A percentile compares a stretch with the other conserved stretches of the same genome.
phyloP scores from a whole-genome alignment of 2,888 invertebrate genomes.

The Pherbina coryleti region DNA sequence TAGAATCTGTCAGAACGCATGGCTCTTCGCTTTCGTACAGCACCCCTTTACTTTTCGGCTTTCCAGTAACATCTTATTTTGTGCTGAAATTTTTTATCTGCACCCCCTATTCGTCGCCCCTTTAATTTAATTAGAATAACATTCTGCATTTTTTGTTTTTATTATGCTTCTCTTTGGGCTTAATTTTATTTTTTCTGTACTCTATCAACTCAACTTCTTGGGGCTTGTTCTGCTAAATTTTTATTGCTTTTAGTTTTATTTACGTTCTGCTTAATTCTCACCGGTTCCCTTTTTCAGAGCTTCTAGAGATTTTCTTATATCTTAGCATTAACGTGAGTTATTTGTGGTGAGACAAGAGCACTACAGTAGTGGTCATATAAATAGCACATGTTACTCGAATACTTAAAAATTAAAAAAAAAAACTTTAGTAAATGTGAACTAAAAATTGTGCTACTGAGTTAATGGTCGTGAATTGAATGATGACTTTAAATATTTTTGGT shows the following conservation, averaged over 20 bases:
- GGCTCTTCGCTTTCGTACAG: not conserved
- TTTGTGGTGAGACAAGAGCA: no score
- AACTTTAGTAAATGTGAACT: no score
- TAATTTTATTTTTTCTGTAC: slow-evolving; percentile 3
- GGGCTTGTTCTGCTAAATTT: not conserved
- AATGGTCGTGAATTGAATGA: no score
- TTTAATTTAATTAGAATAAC: slow-evolving; percentile 15
- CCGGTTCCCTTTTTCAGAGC: not conserved
- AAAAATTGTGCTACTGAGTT: no score
- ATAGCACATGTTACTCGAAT: no score
- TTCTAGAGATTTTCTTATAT: no score
- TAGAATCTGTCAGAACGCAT: not conserved
- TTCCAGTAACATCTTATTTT: not conserved
- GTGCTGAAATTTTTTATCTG: not conserved
- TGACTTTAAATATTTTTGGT: no score
- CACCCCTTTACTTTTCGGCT: not conserved
- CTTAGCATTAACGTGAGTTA: no score
- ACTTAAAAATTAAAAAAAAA: no score
- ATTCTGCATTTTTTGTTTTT: slow-evolving; percentile 5
- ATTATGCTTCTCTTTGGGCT: not conserved
- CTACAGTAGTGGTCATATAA: no score
- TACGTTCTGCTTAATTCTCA: not conserved
- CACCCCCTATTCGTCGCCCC: not conserved
- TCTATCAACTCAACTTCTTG: not conserved
- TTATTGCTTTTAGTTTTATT: not conserved